These are phyloP conservation scores for Typhlomys cinereus DNA, from an alignment of 2,113 vertebrate species.

Conservation along the genomic window DNA sequence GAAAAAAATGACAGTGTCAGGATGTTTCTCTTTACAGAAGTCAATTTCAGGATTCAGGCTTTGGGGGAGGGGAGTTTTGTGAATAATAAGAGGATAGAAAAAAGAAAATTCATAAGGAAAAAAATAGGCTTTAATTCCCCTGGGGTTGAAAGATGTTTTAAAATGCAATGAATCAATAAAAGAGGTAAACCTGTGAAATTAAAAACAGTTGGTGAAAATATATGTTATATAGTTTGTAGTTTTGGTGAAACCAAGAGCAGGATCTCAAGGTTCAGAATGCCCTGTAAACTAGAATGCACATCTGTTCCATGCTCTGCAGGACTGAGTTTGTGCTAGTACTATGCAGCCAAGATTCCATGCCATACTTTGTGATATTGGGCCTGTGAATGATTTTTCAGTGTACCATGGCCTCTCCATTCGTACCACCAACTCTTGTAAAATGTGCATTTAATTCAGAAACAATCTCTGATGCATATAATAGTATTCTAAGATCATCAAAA, in stretches of 20 bases:
- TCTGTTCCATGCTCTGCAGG: not conserved
- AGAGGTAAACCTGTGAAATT: not conserved
- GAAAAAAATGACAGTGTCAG: constrained; percentile 24
- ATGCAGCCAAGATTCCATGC: not conserved
- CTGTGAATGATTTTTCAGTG: not conserved
- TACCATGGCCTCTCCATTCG: not conserved
- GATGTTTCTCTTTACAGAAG: constrained; percentile 54
- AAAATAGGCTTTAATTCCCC: constrained; percentile 24
- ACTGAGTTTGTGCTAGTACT: not conserved
- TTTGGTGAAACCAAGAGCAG: constrained; percentile 15
- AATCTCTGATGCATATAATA: not conserved
- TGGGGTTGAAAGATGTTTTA: constrained; percentile 44
- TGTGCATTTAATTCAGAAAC: not conserved
- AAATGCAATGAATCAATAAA: constrained; percentile 57
- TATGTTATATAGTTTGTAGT: not conserved
- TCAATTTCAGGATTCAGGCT: constrained; percentile 39
- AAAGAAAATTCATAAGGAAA: not conserved
- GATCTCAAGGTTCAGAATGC: not conserved
- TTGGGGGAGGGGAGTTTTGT: not conserved
- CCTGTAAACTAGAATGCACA: not conserved
- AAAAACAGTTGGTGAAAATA: not conserved
- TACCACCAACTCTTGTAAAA: not conserved
- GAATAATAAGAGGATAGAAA: constrained; percentile 51
- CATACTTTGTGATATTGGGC: not conserved
- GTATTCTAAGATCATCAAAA: not conserved